phyloP scores from a whole-genome alignment of 2,797 vertebrate genomes.

The Gallirallus australis region DNA sequence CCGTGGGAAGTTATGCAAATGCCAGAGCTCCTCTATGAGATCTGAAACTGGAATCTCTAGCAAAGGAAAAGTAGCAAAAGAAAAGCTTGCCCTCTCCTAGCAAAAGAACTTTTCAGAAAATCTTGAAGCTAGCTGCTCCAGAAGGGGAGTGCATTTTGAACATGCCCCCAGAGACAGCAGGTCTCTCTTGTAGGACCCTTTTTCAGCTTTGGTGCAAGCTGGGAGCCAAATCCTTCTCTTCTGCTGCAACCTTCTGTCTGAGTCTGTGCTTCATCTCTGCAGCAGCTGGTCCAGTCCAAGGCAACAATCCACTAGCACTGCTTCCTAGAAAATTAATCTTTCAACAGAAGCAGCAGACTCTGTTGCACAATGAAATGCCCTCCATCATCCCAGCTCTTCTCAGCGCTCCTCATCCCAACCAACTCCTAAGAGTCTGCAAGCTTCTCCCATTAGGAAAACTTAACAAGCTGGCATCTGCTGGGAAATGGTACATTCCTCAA shows the following conservation, averaged over 20 bases:
- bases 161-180: not conserved
- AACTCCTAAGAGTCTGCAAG: not conserved
- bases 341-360: not conserved
- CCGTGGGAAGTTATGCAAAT: conserved; percentile 72
- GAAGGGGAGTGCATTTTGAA: not conserved
- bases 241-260: not conserved
- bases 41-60: not conserved
- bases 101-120: not conserved
- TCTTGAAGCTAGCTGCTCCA: not conserved
- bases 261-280: not conserved
- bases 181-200: not conserved
- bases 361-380: not conserved
- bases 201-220: not conserved
- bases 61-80: not conserved
- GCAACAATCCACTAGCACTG: not conserved
- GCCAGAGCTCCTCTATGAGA: conserved; percentile 41
- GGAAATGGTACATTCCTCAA: not conserved
- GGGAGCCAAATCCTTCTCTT: not conserved
- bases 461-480: not conserved
- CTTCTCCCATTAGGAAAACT: not conserved
- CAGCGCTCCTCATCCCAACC: not conserved
- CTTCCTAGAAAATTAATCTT: not conserved
- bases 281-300: not conserved
- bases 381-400: not conserved
- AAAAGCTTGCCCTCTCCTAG: not conserved